Evolutionary conservation across 2,888 invertebrate genomes (phyloP).

Genomic region (Spilarctia lutea): DNA sequence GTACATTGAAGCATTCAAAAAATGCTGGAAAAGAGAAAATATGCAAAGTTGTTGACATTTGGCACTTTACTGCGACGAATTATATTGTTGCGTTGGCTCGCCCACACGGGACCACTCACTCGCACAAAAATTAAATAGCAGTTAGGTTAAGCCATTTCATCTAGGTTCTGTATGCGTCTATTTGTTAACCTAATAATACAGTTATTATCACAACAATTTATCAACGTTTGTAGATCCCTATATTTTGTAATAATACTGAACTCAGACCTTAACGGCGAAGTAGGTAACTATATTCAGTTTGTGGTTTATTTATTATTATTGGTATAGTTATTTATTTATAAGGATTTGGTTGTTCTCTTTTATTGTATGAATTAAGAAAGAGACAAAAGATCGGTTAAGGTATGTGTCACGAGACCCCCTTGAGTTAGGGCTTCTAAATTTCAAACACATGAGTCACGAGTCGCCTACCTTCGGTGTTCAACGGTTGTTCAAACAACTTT

Average conservation of each 20-base stretch:
- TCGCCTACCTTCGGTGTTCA: constrained; percentile 43
- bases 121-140: constrained; percentile 25
- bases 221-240: background rate
- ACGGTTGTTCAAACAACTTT: constrained; percentile 39
- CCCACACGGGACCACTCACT: constrained; percentile 23
- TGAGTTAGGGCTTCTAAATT: constrained; percentile 43
- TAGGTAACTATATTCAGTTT: background rate
- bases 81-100: constrained; percentile 19
- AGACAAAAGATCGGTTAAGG: constrained; percentile 25
- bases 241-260: background rate
- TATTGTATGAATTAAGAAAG: background rate
- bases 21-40: constrained; percentile 22
- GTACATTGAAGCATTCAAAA: constrained; percentile 17
- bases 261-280: background rate
- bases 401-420: constrained; percentile 30
- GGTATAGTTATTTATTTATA: background rate
- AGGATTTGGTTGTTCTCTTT: background rate
- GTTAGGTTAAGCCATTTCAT: constrained; percentile 13
- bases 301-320: background rate
- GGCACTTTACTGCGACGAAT: constrained; percentile 27
- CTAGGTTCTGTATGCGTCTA: constrained; percentile 33
- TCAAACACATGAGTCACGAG: constrained; percentile 44
- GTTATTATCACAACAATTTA: constrained; percentile 35
- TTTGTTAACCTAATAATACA: constrained; percentile 28
- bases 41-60: constrained; percentile 40